These are phyloP conservation scores for Brachystomella parvula DNA, from an alignment of 1,140 invertebrate species.

Conservation along the genomic window DNA sequence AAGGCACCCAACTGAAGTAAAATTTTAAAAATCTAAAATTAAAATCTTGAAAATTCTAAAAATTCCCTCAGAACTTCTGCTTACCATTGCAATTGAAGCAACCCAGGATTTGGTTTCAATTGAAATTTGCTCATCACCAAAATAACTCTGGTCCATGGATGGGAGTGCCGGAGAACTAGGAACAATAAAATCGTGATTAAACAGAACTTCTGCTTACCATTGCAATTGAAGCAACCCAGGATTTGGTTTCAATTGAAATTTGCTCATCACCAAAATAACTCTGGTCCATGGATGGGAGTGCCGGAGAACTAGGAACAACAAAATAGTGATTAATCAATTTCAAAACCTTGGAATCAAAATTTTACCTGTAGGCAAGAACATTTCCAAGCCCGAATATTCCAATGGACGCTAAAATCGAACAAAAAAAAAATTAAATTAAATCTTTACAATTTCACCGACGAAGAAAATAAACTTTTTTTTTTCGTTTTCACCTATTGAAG, in stretches of 20 bases:
- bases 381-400: conserved; percentile 10
- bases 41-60: too few species aligned
- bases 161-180: not conserved
- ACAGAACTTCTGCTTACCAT: too few species aligned
- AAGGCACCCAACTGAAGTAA: conserved; percentile 7
- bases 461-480: not conserved
- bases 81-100: conserved; percentile 9
- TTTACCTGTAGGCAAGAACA: not conserved
- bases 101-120: conserved; percentile 3
- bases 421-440: not conserved
- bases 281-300: not conserved
- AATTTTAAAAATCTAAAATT: too few species aligned
- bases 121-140: not conserved
- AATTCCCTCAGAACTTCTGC: too few species aligned
- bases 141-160: conserved; percentile 1
- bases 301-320: too few species aligned
- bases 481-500: not conserved
- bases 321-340: not conserved
- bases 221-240: conserved; percentile 8
- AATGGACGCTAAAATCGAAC: not conserved
- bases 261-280: not conserved
- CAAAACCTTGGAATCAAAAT: not conserved
- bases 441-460: not conserved
- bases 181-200: too few species aligned
- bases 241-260: conserved; percentile 3